A percentile compares a stretch with the other conserved stretches of the same genome.
Conservation (phyloP, 2,113 vertebrate genomes). For the Melierax canorus region DNA sequence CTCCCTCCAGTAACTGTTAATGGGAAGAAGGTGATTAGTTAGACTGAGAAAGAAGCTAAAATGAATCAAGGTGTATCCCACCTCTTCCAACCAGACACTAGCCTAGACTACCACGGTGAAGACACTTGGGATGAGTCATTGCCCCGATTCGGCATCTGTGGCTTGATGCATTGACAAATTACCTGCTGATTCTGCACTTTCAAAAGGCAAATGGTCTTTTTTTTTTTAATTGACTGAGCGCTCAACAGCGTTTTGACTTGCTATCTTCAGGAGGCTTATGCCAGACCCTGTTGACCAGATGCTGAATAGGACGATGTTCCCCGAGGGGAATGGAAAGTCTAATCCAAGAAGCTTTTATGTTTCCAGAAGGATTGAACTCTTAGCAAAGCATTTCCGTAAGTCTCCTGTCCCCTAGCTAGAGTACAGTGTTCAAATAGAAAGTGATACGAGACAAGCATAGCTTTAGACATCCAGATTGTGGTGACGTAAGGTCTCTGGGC, state of each 20-base stretch:
- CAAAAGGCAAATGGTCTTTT: not conserved
- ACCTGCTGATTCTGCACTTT: not conserved
- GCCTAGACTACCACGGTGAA: not conserved
- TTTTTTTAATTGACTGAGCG: not conserved
- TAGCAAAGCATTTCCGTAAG: not conserved
- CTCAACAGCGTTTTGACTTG: not conserved
- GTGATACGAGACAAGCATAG: not conserved
- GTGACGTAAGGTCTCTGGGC: not conserved
- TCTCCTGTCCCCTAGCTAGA: not conserved
- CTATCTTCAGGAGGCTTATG: not conserved
- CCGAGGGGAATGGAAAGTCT: not conserved
- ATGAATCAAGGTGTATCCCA: not conserved
- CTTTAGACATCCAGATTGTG: not conserved
- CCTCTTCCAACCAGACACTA: not conserved
- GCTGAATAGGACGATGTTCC: not conserved
- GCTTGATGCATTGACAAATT: not conserved
- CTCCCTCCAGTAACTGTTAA: not conserved
- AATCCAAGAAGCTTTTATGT: not conserved
- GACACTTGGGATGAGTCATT: not conserved
- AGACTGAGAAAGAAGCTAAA: not conserved
- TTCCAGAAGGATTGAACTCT: not conserved
- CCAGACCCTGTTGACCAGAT: not conserved
- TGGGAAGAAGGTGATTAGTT: not conserved
- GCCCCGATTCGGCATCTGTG: not conserved
- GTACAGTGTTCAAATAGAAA: not conserved